Conservation (phyloP, 2,113 vertebrate genomes). For the Gila orcuttii region DNA sequence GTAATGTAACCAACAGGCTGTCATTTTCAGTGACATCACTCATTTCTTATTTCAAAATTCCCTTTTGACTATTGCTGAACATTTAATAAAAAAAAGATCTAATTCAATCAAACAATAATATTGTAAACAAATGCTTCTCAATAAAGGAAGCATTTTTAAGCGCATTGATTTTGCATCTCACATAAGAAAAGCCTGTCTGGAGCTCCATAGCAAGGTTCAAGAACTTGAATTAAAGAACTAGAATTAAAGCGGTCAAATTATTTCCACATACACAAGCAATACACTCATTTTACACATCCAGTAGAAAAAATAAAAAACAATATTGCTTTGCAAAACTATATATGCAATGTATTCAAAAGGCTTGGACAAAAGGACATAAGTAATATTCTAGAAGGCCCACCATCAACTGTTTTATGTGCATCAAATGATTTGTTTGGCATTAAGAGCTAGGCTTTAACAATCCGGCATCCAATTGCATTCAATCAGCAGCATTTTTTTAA, state of each 20-base stretch:
- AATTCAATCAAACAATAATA: neutral
- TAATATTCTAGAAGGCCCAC: neutral
- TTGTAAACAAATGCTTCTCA: constrained; percentile 18
- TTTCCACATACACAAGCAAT: neutral
- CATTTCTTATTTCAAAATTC: neutral
- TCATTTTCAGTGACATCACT: neutral
- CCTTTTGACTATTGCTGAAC: neutral
- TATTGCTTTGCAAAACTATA: constrained; percentile 12
- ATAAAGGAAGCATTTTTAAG: neutral
- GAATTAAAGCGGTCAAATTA: neutral
- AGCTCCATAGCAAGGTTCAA: neutral
- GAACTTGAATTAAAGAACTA: neutral
- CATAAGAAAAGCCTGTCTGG: neutral
- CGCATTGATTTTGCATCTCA: neutral
- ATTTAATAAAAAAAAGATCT: neutral
- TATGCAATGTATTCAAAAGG: neutral
- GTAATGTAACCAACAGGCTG: neutral
- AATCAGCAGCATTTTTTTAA: neutral
- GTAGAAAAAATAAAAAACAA: neutral
- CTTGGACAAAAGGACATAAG: neutral
- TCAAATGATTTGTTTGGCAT: neutral
- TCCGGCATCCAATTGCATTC: neutral
- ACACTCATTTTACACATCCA: neutral
- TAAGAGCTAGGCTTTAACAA: neutral
- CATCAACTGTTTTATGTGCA: neutral